Conservation (phyloP, 1,140 invertebrate species). For the Dermatophagoides farinae region DNA sequence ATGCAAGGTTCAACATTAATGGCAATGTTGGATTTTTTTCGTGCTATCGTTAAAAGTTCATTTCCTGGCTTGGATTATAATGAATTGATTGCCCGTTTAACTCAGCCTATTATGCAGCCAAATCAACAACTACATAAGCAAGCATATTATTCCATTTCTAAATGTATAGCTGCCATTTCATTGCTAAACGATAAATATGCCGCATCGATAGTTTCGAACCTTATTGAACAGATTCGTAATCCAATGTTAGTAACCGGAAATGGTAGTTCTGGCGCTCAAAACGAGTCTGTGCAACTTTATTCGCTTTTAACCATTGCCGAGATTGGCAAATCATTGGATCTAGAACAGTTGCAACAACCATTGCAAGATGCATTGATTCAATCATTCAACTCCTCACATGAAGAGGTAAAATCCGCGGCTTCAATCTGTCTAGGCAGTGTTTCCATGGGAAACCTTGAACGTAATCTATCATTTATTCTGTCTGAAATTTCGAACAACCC, state of each 20-base stretch:
- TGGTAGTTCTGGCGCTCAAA: constrained; percentile 7
- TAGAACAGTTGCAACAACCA: constrained; percentile 45
- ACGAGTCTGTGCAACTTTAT: constrained; percentile 63
- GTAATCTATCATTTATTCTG: constrained; percentile 82
- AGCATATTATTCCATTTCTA: constrained; percentile 76
- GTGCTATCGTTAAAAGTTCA: constrained; percentile 58
- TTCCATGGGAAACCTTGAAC: constrained; percentile 75
- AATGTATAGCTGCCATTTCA: constrained; percentile 80
- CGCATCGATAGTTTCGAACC: constrained; percentile 56
- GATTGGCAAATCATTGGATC: constrained; percentile 79
- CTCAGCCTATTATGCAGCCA: constrained; percentile 31
- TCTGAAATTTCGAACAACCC: constrained; percentile 80
- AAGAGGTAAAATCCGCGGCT: constrained; percentile 69
- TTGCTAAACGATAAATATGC: constrained; percentile 47
- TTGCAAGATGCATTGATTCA: constrained; percentile 30
- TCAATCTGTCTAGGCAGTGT: constrained; percentile 79
- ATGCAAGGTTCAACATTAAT: constrained; percentile 61
- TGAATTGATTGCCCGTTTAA: constrained; percentile 40
- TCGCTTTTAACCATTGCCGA: constrained; percentile 81
- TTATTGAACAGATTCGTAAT: constrained; percentile 53
- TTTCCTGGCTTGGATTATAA: constrained; percentile 55
- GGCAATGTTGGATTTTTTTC: constrained; percentile 74
- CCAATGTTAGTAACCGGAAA: not conserved
- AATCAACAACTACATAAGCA: constrained; percentile 23
- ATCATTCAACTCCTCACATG: constrained; percentile 35